These are phyloP conservation scores for Tortricodes alternella DNA, from an alignment of 2,888 invertebrate genomes.

Conservation along the genomic window DNA sequence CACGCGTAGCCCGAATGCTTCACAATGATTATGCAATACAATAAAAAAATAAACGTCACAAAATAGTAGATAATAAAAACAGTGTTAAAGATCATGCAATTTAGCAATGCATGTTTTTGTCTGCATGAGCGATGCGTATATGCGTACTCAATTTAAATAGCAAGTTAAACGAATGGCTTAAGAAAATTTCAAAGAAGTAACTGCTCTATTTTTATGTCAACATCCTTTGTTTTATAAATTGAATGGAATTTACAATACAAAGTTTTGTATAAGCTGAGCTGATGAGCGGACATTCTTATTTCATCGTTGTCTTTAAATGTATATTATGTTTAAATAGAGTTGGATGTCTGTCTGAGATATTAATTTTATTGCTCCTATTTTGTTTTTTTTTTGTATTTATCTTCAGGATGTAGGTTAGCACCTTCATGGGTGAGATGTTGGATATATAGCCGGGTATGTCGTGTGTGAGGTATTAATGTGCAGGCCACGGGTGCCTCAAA, in stretches of 20 bases:
- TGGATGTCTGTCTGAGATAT: conserved; percentile 10
- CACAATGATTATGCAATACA: no score
- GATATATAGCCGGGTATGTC: no score
- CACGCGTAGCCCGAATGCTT: no score
- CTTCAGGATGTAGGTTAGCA: no score
- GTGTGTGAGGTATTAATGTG: no score
- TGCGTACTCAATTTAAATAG: not conserved
- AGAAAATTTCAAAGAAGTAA: conserved; percentile 12
- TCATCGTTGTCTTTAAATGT: conserved; percentile 11
- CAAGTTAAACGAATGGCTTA: not conserved
- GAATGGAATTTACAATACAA: conserved; percentile 10
- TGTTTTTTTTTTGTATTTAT: not conserved
- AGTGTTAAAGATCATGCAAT: not conserved
- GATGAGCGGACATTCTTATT: conserved; percentile 17
- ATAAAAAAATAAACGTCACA: no score
- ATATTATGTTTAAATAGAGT: conserved; percentile 9
- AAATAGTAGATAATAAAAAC: no score
- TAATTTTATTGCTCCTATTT: conserved; percentile 14
- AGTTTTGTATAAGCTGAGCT: conserved; percentile 18
- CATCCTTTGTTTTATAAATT: conserved; percentile 13
- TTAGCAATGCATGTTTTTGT: not conserved
- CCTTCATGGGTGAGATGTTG: no score
- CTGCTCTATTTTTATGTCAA: conserved; percentile 15
- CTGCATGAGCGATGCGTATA: not conserved
- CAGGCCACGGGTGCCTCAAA: no score